phyloP scores from a whole-genome alignment of 2,113 vertebrate species.

The Melanocharis versteri region DNA sequence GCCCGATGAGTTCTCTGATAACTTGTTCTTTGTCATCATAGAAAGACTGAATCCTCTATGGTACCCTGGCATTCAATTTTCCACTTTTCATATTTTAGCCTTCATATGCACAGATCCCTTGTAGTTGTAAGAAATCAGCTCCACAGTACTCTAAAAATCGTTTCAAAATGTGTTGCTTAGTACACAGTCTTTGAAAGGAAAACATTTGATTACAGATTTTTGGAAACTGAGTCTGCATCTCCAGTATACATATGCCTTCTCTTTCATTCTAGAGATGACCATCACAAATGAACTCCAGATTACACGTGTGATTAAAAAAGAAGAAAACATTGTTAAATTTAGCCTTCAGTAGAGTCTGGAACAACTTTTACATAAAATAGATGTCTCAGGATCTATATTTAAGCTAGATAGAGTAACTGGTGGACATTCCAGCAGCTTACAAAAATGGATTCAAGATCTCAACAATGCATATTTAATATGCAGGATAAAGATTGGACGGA shows the following conservation, averaged over 20 bases:
- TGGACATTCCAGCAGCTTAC: neutral
- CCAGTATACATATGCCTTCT: neutral
- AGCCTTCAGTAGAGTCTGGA: neutral
- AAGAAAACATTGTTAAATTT: neutral
- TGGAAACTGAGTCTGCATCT: neutral
- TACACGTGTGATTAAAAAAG: neutral
- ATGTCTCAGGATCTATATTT: neutral
- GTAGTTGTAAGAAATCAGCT: neutral
- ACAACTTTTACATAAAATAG: neutral
- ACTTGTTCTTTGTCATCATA: neutral
- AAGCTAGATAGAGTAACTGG: neutral
- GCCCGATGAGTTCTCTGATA: neutral
- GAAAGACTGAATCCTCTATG: neutral
- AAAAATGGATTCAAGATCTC: neutral
- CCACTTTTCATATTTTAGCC: neutral
- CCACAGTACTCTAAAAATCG: neutral
- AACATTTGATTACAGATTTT: neutral
- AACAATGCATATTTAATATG: neutral
- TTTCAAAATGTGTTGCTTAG: neutral
- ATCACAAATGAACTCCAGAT: neutral
- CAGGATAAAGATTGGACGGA: neutral
- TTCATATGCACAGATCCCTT: neutral
- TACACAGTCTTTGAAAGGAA: neutral
- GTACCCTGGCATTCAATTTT: neutral
- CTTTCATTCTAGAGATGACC: neutral